These are phyloP conservation scores for Leptestheria dahalacensis DNA, from an alignment of 1,140 invertebrate species.

Conservation along the genomic window DNA sequence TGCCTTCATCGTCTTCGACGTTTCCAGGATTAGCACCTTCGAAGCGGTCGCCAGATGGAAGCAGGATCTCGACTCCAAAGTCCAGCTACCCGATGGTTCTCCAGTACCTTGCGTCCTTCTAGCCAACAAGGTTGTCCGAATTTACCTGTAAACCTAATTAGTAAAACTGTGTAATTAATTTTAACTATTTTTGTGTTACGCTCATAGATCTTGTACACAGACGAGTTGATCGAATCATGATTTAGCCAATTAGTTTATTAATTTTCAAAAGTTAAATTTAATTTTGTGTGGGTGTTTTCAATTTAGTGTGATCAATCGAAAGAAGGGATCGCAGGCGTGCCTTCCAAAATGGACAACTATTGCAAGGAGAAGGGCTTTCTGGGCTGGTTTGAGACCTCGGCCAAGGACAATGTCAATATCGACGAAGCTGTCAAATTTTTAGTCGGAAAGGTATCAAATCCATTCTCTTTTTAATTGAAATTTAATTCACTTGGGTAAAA, in stretches of 20 bases:
- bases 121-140: slow-evolving; percentile 82
- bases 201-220: no score
- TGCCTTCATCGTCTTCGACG: slow-evolving; percentile 95
- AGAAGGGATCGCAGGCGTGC: slow-evolving; percentile 44
- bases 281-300: slow-evolving; percentile 20
- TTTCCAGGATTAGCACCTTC: slow-evolving; percentile 78
- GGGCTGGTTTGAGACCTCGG: slow-evolving; percentile 93
- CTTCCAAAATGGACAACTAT: slow-evolving; percentile 78
- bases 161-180: neutral
- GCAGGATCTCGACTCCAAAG: slow-evolving; percentile 90
- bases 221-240: no score
- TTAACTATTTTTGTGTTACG: neutral
- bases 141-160: slow-evolving; percentile 2
- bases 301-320: slow-evolving; percentile 95
- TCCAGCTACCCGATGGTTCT: slow-evolving; percentile 81
- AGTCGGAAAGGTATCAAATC: slow-evolving; percentile 56
- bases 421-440: slow-evolving; percentile 85
- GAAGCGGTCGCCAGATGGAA: slow-evolving; percentile 97
- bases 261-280: no score
- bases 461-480: neutral
- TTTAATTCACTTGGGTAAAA: neutral
- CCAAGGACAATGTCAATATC: slow-evolving; percentile 96
- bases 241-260: no score
- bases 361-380: slow-evolving; percentile 87
- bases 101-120: slow-evolving; percentile 88